A percentile compares a stretch with the other conserved stretches of the same genome.
phyloP scores from a whole-genome alignment of 2,113 vertebrate genomes.

The Chloropsis hardwickii region DNA sequence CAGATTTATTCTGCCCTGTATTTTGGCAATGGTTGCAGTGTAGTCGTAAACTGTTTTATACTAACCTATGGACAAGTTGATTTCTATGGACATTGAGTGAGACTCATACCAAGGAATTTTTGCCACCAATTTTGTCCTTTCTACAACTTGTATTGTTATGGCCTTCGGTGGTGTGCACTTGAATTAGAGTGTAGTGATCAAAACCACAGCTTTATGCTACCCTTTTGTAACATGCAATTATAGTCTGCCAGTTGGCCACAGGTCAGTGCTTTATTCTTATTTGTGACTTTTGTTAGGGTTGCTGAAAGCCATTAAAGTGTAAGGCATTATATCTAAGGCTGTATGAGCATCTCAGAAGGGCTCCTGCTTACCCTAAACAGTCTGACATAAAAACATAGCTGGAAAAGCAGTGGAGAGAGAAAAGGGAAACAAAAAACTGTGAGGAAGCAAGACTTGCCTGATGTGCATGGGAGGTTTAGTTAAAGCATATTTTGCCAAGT shows the following conservation, averaged over 20 bases:
- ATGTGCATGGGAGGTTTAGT: background rate
- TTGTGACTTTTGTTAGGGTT: background rate
- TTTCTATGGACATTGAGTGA: background rate
- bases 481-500: background rate
- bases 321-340: background rate
- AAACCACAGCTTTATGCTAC: background rate
- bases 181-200: background rate
- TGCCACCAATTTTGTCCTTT: background rate
- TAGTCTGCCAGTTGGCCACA: background rate
- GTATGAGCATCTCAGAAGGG: background rate
- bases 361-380: background rate
- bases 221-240: background rate
- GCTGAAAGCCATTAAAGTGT: background rate
- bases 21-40: background rate
- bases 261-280: background rate
- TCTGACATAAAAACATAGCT: background rate
- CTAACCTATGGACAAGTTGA: background rate
- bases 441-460: background rate
- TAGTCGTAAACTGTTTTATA: background rate
- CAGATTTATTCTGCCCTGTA: background rate
- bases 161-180: background rate
- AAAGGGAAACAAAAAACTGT: background rate
- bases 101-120: background rate
- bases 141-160: background rate
- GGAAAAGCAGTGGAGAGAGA: background rate